Conservation (phyloP, 2,113 vertebrate genomes). For the Murina feae region DNA sequence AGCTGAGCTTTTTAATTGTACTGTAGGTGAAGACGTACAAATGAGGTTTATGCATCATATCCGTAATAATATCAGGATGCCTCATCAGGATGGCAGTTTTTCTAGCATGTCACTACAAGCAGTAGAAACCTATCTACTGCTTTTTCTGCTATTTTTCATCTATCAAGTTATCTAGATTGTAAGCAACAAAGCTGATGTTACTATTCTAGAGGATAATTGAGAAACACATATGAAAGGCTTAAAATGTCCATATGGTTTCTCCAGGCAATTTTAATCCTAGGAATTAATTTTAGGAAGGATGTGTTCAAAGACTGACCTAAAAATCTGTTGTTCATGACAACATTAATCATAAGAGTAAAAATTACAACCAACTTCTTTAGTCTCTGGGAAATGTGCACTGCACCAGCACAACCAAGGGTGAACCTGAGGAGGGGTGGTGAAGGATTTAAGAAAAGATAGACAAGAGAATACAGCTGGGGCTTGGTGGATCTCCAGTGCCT, state of each 20-base stretch:
- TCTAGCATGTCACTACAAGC: background rate
- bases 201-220: background rate
- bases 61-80: background rate
- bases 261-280: background rate
- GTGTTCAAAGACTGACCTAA: background rate
- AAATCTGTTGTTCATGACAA: background rate
- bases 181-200: background rate
- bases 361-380: background rate
- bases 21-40: background rate
- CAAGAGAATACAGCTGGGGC: too few species aligned
- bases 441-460: too few species aligned
- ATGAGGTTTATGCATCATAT: background rate
- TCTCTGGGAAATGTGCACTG: background rate
- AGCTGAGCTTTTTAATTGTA: background rate
- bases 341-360: background rate
- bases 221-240: background rate
- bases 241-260: background rate
- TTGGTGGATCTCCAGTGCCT: too few species aligned
- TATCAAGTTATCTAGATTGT: background rate
- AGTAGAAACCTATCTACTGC: background rate
- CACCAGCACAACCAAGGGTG: too few species aligned
- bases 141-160: background rate
- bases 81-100: background rate
- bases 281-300: background rate
- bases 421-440: too few species aligned